phyloP scores from a whole-genome alignment of 2,888 invertebrate species.

The Drosophila infuscata region DNA sequence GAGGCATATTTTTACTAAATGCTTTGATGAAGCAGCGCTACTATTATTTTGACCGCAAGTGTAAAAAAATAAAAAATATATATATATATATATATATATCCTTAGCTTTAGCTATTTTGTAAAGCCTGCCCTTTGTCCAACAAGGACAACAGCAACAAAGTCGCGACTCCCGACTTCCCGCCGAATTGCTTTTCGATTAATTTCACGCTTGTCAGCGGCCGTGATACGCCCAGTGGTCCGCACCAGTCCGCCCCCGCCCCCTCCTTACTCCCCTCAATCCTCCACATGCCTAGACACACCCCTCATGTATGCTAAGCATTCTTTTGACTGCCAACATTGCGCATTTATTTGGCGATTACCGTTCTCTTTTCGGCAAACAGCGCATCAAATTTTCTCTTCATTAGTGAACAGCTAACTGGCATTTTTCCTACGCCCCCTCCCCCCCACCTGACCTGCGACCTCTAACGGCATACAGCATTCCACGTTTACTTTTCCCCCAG shows the following conservation, averaged over 20 bases:
- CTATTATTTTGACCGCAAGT: not conserved
- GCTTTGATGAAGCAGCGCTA: not conserved
- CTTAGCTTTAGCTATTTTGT: not conserved
- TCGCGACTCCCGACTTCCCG: slow-evolving; percentile 17
- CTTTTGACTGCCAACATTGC: slow-evolving; percentile 7
- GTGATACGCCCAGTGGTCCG: slow-evolving; percentile 70
- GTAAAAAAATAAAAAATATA: not conserved
- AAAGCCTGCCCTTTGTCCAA: slow-evolving; percentile 40
- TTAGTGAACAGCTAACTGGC: slow-evolving; percentile 58
- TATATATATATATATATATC: not conserved
- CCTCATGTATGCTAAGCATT: slow-evolving; percentile 54
- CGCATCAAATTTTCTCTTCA: slow-evolving; percentile 75
- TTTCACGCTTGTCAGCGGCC: slow-evolving; percentile 79
- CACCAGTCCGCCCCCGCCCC: slow-evolving; percentile 2
- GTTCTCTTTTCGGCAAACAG: slow-evolving; percentile 30
- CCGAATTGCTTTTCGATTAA: slow-evolving; percentile 80
- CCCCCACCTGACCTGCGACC: not conserved
- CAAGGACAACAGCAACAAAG: not conserved
- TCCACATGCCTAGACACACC: not conserved
- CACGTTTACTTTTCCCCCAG: not conserved
- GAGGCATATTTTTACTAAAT: not conserved
- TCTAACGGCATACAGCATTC: too few species aligned
- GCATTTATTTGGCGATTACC: slow-evolving; percentile 9
- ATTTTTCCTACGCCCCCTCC: slow-evolving; percentile 8
- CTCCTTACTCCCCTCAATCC: not conserved